Conservation (phyloP, 2,888 invertebrate genomes). For the Lymantria monacha region DNA sequence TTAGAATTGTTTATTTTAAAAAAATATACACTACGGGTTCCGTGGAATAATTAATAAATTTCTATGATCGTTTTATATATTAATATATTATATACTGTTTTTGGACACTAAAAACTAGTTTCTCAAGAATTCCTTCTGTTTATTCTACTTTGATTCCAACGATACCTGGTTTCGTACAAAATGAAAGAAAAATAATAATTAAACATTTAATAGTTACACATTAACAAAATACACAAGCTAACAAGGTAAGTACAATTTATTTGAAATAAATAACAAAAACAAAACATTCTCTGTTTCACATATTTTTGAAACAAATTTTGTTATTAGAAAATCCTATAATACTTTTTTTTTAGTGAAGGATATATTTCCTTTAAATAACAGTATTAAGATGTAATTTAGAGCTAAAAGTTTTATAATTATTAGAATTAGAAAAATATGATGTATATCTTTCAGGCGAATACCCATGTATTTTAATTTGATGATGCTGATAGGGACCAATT, state of each 20-base stretch:
- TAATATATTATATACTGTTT: too few relatives aligned
- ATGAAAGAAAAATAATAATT: background rate
- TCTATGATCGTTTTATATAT: too few relatives aligned
- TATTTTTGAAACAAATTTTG: background rate
- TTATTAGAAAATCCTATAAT: too few relatives aligned
- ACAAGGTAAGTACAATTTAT: slow-evolving; percentile 2
- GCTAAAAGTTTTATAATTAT: slow-evolving; percentile 41
- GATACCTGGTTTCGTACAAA: too few relatives aligned
- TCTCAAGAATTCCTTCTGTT: too few relatives aligned
- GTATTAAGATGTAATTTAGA: slow-evolving; percentile 39
- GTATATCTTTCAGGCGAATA: slow-evolving; percentile 70
- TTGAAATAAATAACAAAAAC: background rate
- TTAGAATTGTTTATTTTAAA: too few relatives aligned
- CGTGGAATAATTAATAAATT: too few relatives aligned
- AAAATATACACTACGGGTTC: too few relatives aligned
- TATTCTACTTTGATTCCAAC: too few relatives aligned
- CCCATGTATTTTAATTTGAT: slow-evolving; percentile 58
- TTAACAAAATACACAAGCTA: slow-evolving; percentile 4
- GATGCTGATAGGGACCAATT: slow-evolving; percentile 41
- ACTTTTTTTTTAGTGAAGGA: background rate
- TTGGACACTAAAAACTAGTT: too few relatives aligned
- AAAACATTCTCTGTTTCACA: background rate
- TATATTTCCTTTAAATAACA: slow-evolving; percentile 16
- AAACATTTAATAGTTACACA: slow-evolving; percentile 6
- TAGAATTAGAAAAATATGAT: slow-evolving; percentile 61